These are phyloP conservation scores for Apostichopus californicus DNA, from an alignment of 35 echinoderm and acorn worm species.

Conservation along the genomic window DNA sequence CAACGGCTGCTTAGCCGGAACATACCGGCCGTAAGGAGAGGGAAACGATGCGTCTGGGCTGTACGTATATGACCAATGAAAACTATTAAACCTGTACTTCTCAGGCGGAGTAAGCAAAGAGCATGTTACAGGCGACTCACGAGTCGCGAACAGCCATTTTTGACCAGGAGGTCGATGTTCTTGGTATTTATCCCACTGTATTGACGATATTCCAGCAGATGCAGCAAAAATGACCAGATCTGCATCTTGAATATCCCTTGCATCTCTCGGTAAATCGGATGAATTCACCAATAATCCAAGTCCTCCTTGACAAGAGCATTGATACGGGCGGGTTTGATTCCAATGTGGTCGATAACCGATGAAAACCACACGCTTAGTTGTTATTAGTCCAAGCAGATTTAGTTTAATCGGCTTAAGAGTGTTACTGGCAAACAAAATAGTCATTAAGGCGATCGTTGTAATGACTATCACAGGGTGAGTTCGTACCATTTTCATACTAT, in stretches of 20 bases:
- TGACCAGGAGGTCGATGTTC: conserved; percentile 7
- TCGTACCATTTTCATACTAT: neutral
- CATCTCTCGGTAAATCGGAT: conserved; percentile 20
- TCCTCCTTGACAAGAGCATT: neutral
- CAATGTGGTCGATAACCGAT: conserved; percentile 35
- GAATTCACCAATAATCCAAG: conserved; percentile 21
- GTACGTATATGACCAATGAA: conserved; percentile 42
- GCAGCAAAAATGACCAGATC: conserved; percentile 29
- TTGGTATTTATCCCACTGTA: conserved; percentile 32
- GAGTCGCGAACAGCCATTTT: conserved; percentile 35
- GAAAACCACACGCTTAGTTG: conserved; percentile 19
- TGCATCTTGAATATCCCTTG: conserved; percentile 6
- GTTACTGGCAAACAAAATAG: neutral
- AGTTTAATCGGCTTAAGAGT: no score
- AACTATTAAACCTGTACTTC: conserved; percentile 28
- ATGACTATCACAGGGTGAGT: neutral
- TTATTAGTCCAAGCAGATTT: neutral
- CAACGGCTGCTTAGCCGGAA: neutral
- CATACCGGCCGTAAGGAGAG: conserved; percentile 16
- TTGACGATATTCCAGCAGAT: neutral
- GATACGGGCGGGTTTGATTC: conserved; percentile 1
- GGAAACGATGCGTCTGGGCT: neutral
- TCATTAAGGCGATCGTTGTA: neutral
- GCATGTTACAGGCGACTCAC: neutral
- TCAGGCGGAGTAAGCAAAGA: neutral